Evolutionary conservation across 2,797 vertebrate species (phyloP).

Genomic region (Ceryle rudis): DNA sequence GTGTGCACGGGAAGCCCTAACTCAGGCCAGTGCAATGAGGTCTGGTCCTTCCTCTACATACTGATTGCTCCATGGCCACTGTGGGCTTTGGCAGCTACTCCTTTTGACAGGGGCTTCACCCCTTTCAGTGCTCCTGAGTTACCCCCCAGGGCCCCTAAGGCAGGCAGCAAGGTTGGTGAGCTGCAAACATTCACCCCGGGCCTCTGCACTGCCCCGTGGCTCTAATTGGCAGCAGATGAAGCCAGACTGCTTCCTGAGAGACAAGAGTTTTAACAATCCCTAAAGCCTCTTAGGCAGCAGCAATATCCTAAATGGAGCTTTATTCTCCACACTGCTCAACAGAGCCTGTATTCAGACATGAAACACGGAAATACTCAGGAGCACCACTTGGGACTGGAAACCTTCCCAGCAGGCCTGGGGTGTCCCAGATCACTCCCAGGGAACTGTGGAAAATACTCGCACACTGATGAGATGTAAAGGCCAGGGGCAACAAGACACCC

Average conservation of each 20-base stretch:
- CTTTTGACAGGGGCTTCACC: accelerated
- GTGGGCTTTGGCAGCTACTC: neutral
- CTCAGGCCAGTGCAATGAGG: neutral
- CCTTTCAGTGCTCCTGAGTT: neutral
- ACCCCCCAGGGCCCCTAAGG: neutral
- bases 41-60: neutral
- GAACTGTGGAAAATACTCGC: neutral
- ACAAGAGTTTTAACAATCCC: constrained; percentile 60
- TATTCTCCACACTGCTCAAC: constrained; percentile 13
- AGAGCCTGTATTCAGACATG: constrained; percentile 34
- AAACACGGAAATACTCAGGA: neutral
- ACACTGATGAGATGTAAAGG: neutral
- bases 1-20: neutral
- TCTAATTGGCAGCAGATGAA: constrained; percentile 54
- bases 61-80: accelerated
- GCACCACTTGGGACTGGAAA: neutral
- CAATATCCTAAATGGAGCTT: constrained; percentile 65
- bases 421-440: neutral
- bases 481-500: neutral
- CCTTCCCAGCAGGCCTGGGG: neutral
- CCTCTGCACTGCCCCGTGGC: neutral
- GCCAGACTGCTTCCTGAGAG: constrained; percentile 46
- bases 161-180: accelerated
- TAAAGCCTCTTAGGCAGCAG: constrained; percentile 68
- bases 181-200: neutral